Base-by-base conservation (phyloP, 2,888 invertebrate genomes). In the Hydraecia micacea region DNA sequence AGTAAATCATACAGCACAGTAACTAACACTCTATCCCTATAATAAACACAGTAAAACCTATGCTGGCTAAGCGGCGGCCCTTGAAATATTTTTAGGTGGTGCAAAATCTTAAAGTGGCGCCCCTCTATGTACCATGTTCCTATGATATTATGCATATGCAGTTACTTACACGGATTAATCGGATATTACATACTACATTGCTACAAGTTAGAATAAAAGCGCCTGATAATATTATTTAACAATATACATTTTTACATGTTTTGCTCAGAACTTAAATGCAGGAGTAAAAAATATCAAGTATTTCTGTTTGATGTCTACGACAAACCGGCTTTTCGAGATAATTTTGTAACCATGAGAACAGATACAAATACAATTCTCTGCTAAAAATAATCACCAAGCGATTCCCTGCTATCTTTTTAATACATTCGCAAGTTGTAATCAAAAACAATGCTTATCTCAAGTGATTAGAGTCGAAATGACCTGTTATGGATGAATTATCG, bases 401-500 rank as follows among this genome's bases (percentile, higher is more conserved):
- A 62, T 15, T 55, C 32, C 21, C 15, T 49, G 25, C 49, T 80
- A 75, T 85, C 63, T 65, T 42, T 72, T 55, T 60, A 55, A 60
- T 32, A 55, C 49, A 60, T 46, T 36, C 1, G 15, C 42, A 60
- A 36, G 60, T 49, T 72, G 55, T 63, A 77, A 82, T 86, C 86
- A 60, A 83, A 86, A 83, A 86, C 63, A 52, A 63, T 18, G 25
- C 73, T 86, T 84, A 84, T 86, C 86, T 46, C 73, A n/a, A 71
- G 7, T 28, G 66, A 73, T 82, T 83, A 83, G 62, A 86, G 83
- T 86, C 71, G 77, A 77, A 66, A 28, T 49, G 28, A 63, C 8
- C 25, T 67, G 36, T 81, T 73, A 63, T 71, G 71, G 3, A n/a
- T n/a, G n/a, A 73, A 70, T 81, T 60, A 73, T 67, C 25, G 55